phyloP scores from a whole-genome alignment of 2,888 invertebrate species.

The Hypomecis punctinalis region DNA sequence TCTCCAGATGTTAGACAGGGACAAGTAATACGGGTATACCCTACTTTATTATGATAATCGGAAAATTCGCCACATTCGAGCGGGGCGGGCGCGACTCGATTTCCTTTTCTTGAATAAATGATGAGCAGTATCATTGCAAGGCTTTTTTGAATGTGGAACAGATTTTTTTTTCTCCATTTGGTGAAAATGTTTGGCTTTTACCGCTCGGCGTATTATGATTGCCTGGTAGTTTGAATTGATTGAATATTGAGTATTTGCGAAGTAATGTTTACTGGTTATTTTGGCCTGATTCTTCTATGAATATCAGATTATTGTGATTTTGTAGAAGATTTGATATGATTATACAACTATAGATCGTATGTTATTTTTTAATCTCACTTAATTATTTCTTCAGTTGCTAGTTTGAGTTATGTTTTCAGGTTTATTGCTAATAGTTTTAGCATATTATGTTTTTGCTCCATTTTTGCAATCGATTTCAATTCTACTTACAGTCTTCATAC shows the following conservation, averaged over 20 bases:
- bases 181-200: constrained; percentile 11
- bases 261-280: not conserved
- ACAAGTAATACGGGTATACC: constrained; percentile 48
- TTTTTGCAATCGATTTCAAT: no score
- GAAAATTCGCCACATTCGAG: constrained; percentile 71
- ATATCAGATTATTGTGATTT: not conserved
- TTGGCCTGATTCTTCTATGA: not conserved
- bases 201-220: constrained; percentile 15
- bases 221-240: constrained; percentile 11
- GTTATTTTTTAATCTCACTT: no score
- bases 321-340: not conserved
- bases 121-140: constrained; percentile 58
- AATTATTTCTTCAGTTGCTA: no score
- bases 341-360: no score
- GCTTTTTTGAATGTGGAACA: constrained; percentile 46
- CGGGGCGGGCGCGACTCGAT: constrained; percentile 55
- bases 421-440: no score
- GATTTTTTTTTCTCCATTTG: constrained; percentile 31
- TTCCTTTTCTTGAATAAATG: constrained; percentile 69
- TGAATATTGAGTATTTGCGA: constrained; percentile 13
- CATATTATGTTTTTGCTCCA: no score
- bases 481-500: no score
- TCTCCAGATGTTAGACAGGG: constrained; percentile 30
- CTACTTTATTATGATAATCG: constrained; percentile 80
- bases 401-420: no score